phyloP scores from a whole-genome alignment of 2,797 vertebrate genomes.

The Chrysocyon brachyurus region DNA sequence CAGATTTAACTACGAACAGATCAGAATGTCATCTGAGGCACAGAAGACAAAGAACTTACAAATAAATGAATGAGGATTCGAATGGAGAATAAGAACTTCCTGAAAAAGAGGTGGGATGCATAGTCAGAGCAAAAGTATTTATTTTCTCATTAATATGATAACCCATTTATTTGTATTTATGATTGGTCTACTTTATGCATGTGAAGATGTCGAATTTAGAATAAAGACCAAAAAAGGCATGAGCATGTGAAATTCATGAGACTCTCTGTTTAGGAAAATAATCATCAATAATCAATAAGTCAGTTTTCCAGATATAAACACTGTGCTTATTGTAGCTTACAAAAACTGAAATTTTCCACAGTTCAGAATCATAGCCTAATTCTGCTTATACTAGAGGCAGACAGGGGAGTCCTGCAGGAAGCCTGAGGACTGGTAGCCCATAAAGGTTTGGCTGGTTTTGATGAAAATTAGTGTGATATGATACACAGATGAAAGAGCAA shows the following conservation, averaged over 20 bases:
- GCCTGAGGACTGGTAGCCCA: background rate
- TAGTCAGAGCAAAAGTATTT: background rate
- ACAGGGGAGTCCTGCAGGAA: background rate
- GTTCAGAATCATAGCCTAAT: conserved; percentile 35
- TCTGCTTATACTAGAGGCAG: background rate
- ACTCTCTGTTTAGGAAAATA: conserved; percentile 41
- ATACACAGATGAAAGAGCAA: conserved; percentile 79
- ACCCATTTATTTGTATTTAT: background rate
- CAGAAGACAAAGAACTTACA: background rate
- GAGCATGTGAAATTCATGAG: conserved; percentile 13
- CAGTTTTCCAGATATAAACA: conserved; percentile 53
- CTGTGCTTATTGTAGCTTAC: background rate
- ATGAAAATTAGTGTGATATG: conserved; percentile 77
- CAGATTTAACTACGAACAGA: background rate
- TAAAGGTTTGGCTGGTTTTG: conserved; percentile 70
- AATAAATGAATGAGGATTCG: background rate
- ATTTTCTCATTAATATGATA: background rate
- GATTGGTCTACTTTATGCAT: background rate
- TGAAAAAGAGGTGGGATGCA: background rate
- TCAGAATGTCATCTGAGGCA: background rate
- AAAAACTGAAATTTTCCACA: conserved; percentile 21
- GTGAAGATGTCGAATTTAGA: background rate
- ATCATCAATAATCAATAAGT: conserved; percentile 50
- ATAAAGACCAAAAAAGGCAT: background rate
- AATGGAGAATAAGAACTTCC: background rate